Base-by-base conservation (phyloP, 2,888 invertebrate species). In the Abrostola triplasia region DNA sequence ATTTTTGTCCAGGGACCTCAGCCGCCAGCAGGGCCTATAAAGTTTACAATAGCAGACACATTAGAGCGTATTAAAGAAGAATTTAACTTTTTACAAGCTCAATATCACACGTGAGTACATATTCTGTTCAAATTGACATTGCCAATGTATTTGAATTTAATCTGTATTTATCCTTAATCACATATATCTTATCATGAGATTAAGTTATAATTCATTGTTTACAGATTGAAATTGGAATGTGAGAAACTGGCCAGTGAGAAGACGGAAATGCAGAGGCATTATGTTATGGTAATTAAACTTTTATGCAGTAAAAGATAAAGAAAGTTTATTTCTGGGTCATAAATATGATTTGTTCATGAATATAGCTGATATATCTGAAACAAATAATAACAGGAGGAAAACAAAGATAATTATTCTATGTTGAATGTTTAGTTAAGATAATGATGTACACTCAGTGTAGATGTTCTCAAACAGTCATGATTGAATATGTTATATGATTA, bases 191-290 rank as follows among this genome's bases (percentile, higher is more conserved):
- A 74, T 70, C 63, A 55, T 38, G 51, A 59, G 67, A 71, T 74
- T 72, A 62, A 60, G 41, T 69, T 65, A 61, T 7, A 63, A 73
- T 65, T 75, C 51, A 59, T 77, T 75, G 67, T 79, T 91, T 91
- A 63, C 96, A 99, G 99, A 93, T 96, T 99, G 89, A 99, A 99
- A 96, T 96, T 99, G 95, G 99, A 99, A 95, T 98, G 98, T 95
- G 99, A 99, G 93, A 99, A 99, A 95, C 95, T 99, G 91, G 98
- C 98, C 76, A 98, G 97, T 93, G 99, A 99, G 95, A 99, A 99
- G 95, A 99, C 99, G 84, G 99, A 99, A 96, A 98, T 99, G 97
- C 99, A 99, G 95, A 96, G 99, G 94, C 99, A 99, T 96, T 99
- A 99, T 96, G 99, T 99, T 85, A 99, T 99, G 99, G 99, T 99